Conservation (phyloP, 2,113 vertebrate species). For the Artemisiospiza belli region DNA sequence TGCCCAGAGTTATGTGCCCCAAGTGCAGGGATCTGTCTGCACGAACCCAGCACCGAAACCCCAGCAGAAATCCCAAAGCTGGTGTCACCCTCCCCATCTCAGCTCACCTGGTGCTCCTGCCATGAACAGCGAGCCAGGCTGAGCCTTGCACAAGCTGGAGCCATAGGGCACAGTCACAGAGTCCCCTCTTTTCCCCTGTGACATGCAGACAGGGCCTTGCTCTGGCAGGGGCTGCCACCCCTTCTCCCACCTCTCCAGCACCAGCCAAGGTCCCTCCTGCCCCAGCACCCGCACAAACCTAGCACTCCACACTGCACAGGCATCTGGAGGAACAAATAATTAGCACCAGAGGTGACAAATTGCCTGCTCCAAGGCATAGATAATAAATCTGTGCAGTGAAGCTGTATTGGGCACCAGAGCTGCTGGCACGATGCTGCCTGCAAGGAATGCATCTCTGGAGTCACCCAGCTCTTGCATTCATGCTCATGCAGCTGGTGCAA, state of each 20-base stretch:
- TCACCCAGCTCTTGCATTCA: rapidly evolving
- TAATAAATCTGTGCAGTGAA: too few species aligned
- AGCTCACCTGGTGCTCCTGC: neutral
- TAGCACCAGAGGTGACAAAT: neutral
- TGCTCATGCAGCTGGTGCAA: neutral
- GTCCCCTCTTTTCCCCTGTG: neutral
- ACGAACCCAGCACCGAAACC: rapidly evolving
- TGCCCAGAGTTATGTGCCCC: rapidly evolving
- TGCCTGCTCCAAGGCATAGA: rapidly evolving
- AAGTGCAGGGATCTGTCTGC: neutral
- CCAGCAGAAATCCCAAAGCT: neutral
- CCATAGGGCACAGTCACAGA: rapidly evolving
- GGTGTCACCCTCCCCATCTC: neutral
- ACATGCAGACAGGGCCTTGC: rapidly evolving
- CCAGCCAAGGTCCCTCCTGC: neutral
- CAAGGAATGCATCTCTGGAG: neutral
- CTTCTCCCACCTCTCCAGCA: neutral
- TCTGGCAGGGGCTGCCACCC: neutral
- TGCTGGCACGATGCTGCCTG: neutral
- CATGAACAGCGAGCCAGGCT: rapidly evolving
- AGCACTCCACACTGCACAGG: neutral
- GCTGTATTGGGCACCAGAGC: rapidly evolving
- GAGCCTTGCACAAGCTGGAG: neutral
- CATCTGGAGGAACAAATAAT: neutral
- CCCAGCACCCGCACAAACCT: neutral